These are phyloP conservation scores for Malthinus flaveolus DNA, from an alignment of 2,888 invertebrate genomes.

Conservation along the genomic window DNA sequence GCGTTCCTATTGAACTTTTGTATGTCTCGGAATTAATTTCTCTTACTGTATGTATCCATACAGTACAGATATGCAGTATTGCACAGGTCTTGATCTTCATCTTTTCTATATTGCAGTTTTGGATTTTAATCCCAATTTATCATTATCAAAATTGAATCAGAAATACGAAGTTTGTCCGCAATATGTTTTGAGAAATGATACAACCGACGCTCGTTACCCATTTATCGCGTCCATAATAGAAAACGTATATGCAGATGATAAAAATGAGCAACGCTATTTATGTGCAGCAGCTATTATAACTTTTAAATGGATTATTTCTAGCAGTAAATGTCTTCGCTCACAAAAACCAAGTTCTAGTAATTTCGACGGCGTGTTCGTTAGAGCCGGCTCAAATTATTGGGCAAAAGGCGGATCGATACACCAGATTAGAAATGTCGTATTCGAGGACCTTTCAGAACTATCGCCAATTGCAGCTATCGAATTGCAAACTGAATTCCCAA, in stretches of 20 bases:
- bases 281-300: constrained; percentile 23
- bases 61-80: too few relatives aligned
- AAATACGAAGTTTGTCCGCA: constrained; percentile 4
- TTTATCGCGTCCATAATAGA: constrained; percentile 21
- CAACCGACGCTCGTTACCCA: neutral
- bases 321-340: constrained; percentile 2
- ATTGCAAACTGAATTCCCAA: constrained; percentile 2
- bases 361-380: neutral
- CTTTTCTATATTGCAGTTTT: too few relatives aligned
- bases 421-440: constrained; percentile 2
- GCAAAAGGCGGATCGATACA: constrained; percentile 16
- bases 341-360: neutral
- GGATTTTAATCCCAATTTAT: too few relatives aligned
- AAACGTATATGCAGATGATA: constrained; percentile 16
- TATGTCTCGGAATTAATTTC: too few relatives aligned
- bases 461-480: constrained; percentile 7
- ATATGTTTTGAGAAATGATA: neutral
- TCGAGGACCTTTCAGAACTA: neutral
- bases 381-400: constrained; percentile 22
- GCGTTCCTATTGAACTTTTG: too few relatives aligned
- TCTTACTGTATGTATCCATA: too few relatives aligned
- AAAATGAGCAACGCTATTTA: constrained; percentile 9
- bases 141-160: too few relatives aligned
- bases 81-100: too few relatives aligned
- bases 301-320: constrained; percentile 12